Evolutionary conservation across 1,140 invertebrate species (phyloP), one percentile per base, ranked within the genome.

Genomic region (Drosophila biarmipes): DNA sequence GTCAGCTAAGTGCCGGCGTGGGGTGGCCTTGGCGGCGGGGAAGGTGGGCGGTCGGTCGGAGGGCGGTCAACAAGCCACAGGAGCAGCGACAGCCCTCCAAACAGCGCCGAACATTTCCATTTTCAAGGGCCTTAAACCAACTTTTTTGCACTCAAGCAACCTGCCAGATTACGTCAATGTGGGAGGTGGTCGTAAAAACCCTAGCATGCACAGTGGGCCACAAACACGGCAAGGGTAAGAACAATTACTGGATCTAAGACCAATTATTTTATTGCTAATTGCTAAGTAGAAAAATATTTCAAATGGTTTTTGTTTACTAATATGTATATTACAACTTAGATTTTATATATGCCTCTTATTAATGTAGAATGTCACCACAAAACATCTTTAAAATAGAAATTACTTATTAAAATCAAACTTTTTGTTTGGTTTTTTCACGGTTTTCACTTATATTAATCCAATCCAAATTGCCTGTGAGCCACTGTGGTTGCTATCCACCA

Each of bases 111-210:
- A 51, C 77, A 87, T 85, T 86, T 86, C 81, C 82, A 87, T 89
- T 87, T 87, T 84, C 80, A 84, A 89, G 85, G 63, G 72, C 76
- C 82, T 72, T 69, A 77, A 87, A 87, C 67, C 75, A 79, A 89
- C 63, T 66, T 84, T 86, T 82, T 76, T 89, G 64, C 79, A 73
- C 74, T 77, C 46, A 38, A 66, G 48, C 61, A 80, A 84, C 79
- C 75, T 84, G 79, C 61, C 68, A 56, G 59, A 42, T 66, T 64
- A 64, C 63, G 21, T 43, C 42, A 29, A 48, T 37, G 38, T 51
- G 58, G 46, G 46, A 79, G 75, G 66, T 76, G 75, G 53, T 54
- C 58, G 58, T 64, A 79, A 84, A 71, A 73, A 69, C 45, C 71
- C 35, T 49, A 49, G 73, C 76, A 59, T 87, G 85, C 72, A 87